These are phyloP conservation scores for Aratinga solstitialis DNA, from an alignment of 2,797 vertebrate species.

Conservation along the genomic window DNA sequence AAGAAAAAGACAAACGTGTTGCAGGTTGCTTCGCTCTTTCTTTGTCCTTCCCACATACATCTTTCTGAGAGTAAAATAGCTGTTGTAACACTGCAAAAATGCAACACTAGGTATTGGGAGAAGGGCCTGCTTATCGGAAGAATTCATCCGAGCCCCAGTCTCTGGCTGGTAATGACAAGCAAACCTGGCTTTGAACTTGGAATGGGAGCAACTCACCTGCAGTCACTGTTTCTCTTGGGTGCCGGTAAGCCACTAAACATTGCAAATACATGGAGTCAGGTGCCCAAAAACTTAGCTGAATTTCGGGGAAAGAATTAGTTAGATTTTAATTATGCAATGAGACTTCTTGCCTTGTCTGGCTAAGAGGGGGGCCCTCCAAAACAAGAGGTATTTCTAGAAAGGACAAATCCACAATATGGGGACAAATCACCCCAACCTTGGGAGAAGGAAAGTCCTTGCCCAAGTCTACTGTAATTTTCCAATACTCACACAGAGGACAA, in stretches of 20 bases:
- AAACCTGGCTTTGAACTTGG: neutral
- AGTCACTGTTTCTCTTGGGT: neutral
- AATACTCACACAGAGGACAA: neutral
- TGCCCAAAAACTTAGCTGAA: neutral
- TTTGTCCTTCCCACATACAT: fast-evolving
- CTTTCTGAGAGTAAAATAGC: neutral
- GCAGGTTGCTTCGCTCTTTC: neutral
- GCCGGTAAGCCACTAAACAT: neutral
- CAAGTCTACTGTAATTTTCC: neutral
- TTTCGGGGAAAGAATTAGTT: neutral
- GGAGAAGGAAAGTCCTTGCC: neutral
- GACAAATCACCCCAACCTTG: neutral
- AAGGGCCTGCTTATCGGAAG: neutral
- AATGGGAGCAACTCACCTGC: neutral
- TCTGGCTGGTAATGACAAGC: neutral
- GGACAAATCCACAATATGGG: neutral
- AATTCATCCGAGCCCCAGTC: neutral
- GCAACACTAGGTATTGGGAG: neutral
- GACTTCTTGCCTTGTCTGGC: neutral
- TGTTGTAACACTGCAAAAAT: neutral
- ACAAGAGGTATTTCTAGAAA: neutral
- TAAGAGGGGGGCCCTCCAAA: neutral
- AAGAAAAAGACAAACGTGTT: neutral
- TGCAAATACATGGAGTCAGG: neutral
- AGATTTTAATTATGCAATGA: neutral